Evolutionary conservation across 2,797 vertebrate species (phyloP).

Genomic region (Tapirus indicus): DNA sequence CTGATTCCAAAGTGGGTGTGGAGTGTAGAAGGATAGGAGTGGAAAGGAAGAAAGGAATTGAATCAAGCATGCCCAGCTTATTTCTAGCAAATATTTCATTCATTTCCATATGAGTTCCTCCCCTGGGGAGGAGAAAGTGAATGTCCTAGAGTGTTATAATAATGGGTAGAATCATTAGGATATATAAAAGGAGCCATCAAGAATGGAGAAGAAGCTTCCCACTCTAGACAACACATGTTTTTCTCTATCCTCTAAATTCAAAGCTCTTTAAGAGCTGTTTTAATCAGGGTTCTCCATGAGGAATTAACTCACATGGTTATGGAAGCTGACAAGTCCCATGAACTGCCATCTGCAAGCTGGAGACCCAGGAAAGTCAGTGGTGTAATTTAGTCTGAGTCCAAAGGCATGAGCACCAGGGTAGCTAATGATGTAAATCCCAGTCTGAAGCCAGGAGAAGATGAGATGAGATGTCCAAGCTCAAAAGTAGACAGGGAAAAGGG

Average conservation of each 20-base stretch:
- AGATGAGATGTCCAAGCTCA: not conserved
- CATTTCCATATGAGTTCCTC: not conserved
- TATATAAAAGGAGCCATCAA: not conserved
- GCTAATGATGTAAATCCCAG: not conserved
- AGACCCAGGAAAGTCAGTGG: not conserved
- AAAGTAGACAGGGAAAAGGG: not conserved
- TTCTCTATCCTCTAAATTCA: not conserved
- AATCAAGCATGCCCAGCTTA: not conserved
- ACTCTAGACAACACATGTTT: not conserved
- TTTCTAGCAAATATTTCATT: not conserved
- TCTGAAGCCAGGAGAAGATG: not conserved
- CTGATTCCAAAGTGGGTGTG: not conserved
- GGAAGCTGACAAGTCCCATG: not conserved
- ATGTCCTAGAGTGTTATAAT: not conserved
- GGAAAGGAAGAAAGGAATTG: not conserved
- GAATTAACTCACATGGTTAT: not conserved
- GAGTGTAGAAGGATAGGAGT: not conserved
- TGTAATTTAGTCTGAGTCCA: not conserved
- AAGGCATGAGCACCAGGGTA: not conserved
- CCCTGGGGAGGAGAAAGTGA: not conserved
- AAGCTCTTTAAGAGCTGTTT: not conserved
- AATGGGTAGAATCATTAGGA: not conserved
- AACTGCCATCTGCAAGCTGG: not conserved
- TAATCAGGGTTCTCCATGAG: not conserved
- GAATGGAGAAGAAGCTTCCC: not conserved